Evolutionary conservation across 2,113 vertebrate species (phyloP).

Genomic region (Camarhynchus parvulus): DNA sequence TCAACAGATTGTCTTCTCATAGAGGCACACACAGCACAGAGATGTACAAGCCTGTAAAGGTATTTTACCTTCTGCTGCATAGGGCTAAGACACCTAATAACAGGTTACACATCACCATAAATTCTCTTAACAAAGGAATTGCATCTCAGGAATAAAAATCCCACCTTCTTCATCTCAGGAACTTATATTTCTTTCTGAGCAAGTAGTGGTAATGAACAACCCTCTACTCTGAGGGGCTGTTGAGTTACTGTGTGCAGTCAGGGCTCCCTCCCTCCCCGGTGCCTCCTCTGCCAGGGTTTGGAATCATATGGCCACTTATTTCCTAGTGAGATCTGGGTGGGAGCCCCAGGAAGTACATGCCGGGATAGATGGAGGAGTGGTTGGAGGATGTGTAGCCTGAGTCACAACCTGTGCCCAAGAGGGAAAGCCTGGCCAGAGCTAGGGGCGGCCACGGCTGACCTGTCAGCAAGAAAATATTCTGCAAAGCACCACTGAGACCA

Average conservation of each 20-base stretch:
- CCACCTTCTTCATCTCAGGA: not conserved
- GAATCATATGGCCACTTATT: not conserved
- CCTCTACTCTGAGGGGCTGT: fast-evolving
- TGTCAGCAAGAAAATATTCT: not conserved
- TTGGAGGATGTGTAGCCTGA: not conserved
- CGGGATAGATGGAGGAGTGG: not conserved
- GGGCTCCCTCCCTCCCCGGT: not conserved
- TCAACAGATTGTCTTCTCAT: not conserved
- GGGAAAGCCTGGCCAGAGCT: not conserved
- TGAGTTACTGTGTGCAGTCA: fast-evolving
- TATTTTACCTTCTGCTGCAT: not conserved
- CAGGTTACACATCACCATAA: fast-evolving
- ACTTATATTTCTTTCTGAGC: not conserved
- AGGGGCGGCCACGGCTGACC: fast-evolving
- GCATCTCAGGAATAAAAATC: not conserved
- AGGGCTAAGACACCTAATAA: not conserved
- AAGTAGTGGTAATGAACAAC: not conserved
- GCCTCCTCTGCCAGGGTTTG: not conserved
- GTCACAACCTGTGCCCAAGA: not conserved
- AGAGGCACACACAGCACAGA: not conserved
- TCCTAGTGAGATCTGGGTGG: fast-evolving
- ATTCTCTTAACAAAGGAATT: not conserved
- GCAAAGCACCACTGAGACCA: fast-evolving
- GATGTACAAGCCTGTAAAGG: not conserved
- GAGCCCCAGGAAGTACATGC: not conserved